Evolutionary conservation across 2,888 invertebrate genomes (phyloP), one percentile per base, ranked within the genome.

Genomic region (Cloeon dipterum): DNA sequence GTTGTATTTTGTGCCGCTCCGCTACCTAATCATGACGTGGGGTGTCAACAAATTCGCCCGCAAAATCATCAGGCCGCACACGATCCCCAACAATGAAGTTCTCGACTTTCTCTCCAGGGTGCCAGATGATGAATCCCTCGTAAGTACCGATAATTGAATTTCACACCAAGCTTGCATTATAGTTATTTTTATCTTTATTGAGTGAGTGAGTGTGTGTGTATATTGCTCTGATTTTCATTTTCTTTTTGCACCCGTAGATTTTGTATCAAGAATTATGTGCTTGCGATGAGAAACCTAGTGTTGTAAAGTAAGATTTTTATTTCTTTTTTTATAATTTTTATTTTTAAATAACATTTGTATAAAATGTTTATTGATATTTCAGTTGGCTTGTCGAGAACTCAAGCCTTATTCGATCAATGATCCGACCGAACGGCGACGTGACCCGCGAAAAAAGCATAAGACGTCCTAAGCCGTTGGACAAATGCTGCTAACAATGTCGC

Each of bases 71-170:
- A 67, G 88, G 45, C 94, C 96, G 5, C 82, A 94, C 56, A 77
- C 85, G 25, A 82, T 96, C 58, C 86, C 89, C 8, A 98, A 96
- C 60, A 98, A 96, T 61, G 96, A 96, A 65, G 62, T 96, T 7
- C 58, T 96, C 44, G 96, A 98, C 62, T 74, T 91, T 50, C 60
- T 96, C 42, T 91, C 93, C 0, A 66, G 96, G 46, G 83, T 96
- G 37, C 94, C 94, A 21, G 86, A 89, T 52, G 86, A 94, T 54
- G 83, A 83, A 56, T 81, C 78, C 61, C 62, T 91, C 62, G 88
- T 93, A 56, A 73, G 69, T 59, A 52, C 51, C 42, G n/a, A 50
- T 11, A 13, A n/a, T 10, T 16, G 3, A 5, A 8, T 20, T 35
- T 5, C 7, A 2, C 4, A 5, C 3, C 4, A n/a, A n/a, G n/a